Evolutionary conservation across 2,797 vertebrate genomes (phyloP).

Genomic region (Molothrus aeneus): DNA sequence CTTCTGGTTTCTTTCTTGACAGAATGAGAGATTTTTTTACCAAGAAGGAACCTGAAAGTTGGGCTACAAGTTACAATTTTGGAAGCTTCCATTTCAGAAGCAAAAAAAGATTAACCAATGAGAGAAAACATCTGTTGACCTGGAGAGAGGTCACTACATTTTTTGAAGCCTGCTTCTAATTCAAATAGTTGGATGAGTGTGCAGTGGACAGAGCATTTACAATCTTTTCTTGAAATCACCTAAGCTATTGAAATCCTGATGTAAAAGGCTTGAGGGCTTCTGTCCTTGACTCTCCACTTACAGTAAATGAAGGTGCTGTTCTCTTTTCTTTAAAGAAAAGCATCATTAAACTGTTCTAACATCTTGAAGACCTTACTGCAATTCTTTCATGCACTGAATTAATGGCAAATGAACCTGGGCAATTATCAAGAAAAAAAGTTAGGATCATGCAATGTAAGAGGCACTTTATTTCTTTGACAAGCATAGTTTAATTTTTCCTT

Average conservation of each 20-base stretch:
- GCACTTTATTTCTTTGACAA: slow-evolving; percentile 62
- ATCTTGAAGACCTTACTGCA: neutral
- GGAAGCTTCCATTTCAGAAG: neutral
- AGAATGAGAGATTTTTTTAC: neutral
- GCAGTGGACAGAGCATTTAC: neutral
- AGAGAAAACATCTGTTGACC: neutral
- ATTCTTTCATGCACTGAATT: slow-evolving; percentile 19
- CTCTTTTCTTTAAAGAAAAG: slow-evolving; percentile 28
- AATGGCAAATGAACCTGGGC: slow-evolving; percentile 16
- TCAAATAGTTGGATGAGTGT: neutral
- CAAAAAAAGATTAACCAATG: neutral
- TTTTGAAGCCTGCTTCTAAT: neutral
- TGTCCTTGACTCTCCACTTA: neutral
- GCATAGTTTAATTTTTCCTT: slow-evolving; percentile 69
- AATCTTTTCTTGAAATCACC: neutral
- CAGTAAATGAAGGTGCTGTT: slow-evolving; percentile 3
- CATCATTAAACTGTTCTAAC: slow-evolving; percentile 30
- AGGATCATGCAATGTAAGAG: slow-evolving; percentile 26
- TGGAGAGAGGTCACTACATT: neutral
- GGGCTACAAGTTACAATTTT: neutral
- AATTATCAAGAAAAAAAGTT: slow-evolving; percentile 1
- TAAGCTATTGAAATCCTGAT: neutral
- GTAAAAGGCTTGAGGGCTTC: neutral
- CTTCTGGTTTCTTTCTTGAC: neutral
- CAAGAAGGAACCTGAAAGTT: neutral